Evolutionary conservation across 92 coral and sea anemone genomes (phyloP), one percentile per base, ranked within the genome.

Genomic region (Metridium senile): DNA sequence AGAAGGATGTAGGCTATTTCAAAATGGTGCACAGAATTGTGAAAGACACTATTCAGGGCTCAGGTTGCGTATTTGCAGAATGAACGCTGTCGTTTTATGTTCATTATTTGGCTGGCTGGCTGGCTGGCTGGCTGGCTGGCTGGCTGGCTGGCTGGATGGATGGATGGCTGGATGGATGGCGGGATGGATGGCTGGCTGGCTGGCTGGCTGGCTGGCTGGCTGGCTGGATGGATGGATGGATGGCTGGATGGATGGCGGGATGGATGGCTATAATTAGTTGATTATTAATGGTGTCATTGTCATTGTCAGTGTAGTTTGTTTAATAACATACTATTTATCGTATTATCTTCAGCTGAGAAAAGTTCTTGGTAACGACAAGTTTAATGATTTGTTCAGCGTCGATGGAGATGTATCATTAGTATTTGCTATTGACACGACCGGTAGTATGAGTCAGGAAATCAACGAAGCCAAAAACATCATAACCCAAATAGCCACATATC

Each of bases 371-470:
- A 32, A 52, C 20, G 77, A 71, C 11, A 77, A 63, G 18, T 77
- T 89, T 23, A 83, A 89, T 21, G 77, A 35, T 25, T 39, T 89
- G 56, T 56, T 89, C 87, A 84, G 89, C 47, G 66, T 85, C 28
- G 78, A 69, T 23, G 93, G 90, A 17, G 87, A 85, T 35, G 93
- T 82, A 11, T 61, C 86, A 0, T 85, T 89, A 4, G 78, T 89
- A n/a, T 89, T 89, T 57, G 80, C 75, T 13, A 70, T 89, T 23
- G 93, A 89, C 69, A 89, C 88, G 17, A 89, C 90, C 0, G 85
- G 80, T 0, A 89, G 90, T 56, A 89, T 89, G 93, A 1, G 35
- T 0, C 43, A 82, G 1, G 93, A 85, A 26, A 89, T 89, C n/a
- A 54, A 63, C 70, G 90, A 85, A 13, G 93, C 93, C 1, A 89